Evolutionary conservation across 1,140 invertebrate species (phyloP).

Genomic region (Pachypsylla venusta): DNA sequence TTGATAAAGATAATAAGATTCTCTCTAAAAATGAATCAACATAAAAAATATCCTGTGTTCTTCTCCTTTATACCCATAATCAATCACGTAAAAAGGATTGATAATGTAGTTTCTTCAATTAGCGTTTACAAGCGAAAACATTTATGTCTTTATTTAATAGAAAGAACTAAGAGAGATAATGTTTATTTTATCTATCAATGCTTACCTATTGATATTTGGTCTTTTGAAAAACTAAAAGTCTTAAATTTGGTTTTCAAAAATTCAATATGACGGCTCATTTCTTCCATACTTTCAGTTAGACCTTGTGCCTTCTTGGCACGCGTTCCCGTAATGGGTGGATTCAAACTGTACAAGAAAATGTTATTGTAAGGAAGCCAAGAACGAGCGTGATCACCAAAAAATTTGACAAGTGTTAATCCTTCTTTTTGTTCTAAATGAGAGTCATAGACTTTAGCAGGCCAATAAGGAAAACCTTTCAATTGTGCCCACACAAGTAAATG

Average conservation of each 20-base stretch:
- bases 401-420: not conserved
- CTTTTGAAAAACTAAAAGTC: not conserved
- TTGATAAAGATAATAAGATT: too few species aligned
- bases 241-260: not conserved
- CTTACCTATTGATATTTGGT: not conserved
- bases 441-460: conserved; percentile 13
- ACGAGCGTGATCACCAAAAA: conserved; percentile 5
- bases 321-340: not conserved
- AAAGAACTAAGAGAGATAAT: not conserved
- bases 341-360: conserved; percentile 1
- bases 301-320: not conserved
- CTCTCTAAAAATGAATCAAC: too few species aligned
- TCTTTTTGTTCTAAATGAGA: conserved; percentile 4
- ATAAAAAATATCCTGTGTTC: too few species aligned
- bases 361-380: not conserved
- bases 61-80: not conserved
- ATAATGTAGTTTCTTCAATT: not conserved
- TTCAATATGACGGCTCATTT: not conserved
- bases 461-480: conserved; percentile 13
- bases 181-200: not conserved
- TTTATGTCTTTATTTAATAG: not conserved
- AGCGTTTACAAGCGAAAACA: not conserved
- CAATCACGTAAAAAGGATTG: not conserved
- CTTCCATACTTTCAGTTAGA: not conserved
- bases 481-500: conserved; percentile 13